Evolutionary conservation across 1,140 invertebrate genomes (phyloP), one percentile per base, ranked within the genome.

Genomic region (Triops longicaudatus): DNA sequence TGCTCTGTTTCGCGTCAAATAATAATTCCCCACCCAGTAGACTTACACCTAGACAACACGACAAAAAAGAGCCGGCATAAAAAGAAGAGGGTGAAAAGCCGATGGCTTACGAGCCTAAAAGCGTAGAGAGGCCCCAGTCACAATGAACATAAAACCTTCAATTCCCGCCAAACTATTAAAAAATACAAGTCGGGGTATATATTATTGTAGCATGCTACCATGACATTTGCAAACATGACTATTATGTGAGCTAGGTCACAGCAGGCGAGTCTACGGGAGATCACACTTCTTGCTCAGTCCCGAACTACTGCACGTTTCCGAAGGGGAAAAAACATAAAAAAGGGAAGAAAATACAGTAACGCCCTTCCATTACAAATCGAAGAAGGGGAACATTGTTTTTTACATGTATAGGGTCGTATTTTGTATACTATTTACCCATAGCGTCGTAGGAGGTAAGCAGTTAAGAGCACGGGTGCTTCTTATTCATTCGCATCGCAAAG

Each of bases 111-210:
- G 50, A 63, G 22, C 50, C 50, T 63, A 63, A 63, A 63, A 63
- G n/a, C 50, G 17, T 22, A 22, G 3, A 63, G n/a, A 22, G 17
- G 50, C 50, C 50, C 10, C 17, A 0, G 22, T 63, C 31, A 63
- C 22, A n/a, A 63, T 7, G 50, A 14, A 63, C 50, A 63, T 63
- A 63, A 63, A 63, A 63, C 50, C 50, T 63, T 63, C 50, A 63
- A 63, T 63, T 63, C 50, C 50, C 50, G 50, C 50, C 50, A 63
- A 63, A 63, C 50, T 63, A 63, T 63, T 63, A 63, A 63, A 63
- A 63, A 63, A 63, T 17, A 63, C 5, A 63, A 63, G 50, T 63
- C 22, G 50, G 50, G 50, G 22, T 63, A 63, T 63, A 63, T 63
- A 63, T 63, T 63, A 14, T 63, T 63, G 50, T 63, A 63, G 50